A percentile compares a stretch with the other conserved stretches of the same genome.
phyloP scores from a whole-genome alignment of 1,140 invertebrate genomes.

The Telenomus remus region DNA sequence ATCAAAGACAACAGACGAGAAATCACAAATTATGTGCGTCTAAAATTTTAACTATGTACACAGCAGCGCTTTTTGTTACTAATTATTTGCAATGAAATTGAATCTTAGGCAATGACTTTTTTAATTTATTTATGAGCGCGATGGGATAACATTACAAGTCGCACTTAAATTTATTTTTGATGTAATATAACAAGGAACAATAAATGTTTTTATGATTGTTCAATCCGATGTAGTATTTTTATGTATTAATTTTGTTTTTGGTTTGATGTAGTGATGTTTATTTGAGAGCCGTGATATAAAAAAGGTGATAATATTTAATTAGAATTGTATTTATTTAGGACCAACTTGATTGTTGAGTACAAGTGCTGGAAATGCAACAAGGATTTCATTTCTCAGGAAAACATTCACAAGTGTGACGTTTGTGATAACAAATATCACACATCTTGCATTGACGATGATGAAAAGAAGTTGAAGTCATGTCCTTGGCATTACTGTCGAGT shows the following conservation, averaged over 20 bases:
- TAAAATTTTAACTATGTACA: not conserved
- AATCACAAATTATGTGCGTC: slow-evolving; percentile 19
- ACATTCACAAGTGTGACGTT: slow-evolving; percentile 16
- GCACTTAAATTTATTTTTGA: no score
- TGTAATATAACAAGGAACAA: not conserved
- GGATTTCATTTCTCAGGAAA: slow-evolving; percentile 10
- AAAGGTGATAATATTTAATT: not conserved
- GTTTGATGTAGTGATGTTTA: not conserved
- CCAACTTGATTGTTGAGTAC: not conserved
- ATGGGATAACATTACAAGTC: no score
- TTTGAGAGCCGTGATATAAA: not conserved
- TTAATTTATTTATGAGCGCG: no score
- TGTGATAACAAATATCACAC: slow-evolving; percentile 29
- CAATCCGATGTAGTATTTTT: not conserved
- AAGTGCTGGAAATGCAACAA: slow-evolving; percentile 29
- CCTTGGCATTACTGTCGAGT: slow-evolving; percentile 34
- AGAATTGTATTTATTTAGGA: not conserved
- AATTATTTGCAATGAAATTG: not conserved
- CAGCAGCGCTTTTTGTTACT: not conserved
- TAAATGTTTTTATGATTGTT: not conserved
- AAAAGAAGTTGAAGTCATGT: slow-evolving; percentile 15
- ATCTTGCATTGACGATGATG: slow-evolving; percentile 13
- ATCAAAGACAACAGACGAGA: slow-evolving; percentile 57
- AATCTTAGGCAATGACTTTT: no score
- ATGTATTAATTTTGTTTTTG: not conserved